Evolutionary conservation across 2,888 invertebrate species (phyloP).

Genomic region (Aphelenchoides bicaudatus): DNA sequence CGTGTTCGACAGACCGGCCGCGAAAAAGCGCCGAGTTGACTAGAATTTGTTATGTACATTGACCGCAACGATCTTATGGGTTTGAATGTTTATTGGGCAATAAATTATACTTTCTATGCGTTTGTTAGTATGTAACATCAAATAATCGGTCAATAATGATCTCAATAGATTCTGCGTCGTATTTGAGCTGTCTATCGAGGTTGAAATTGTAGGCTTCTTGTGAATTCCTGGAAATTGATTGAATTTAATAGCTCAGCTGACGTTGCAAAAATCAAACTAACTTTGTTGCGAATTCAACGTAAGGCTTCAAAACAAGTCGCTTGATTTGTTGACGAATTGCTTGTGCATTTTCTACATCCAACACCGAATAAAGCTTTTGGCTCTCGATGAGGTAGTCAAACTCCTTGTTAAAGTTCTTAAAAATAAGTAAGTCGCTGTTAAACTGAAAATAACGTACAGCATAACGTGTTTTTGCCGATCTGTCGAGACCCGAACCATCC

Average conservation of each 20-base stretch:
- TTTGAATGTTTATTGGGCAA: background rate
- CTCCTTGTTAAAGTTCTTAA: constrained; percentile 44
- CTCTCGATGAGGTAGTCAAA: constrained; percentile 47
- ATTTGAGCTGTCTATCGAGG: constrained; percentile 39
- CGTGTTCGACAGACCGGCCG: constrained; percentile 80
- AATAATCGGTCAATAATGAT: constrained; percentile 41
- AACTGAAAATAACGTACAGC: constrained; percentile 25
- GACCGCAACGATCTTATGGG: too few relatives aligned
- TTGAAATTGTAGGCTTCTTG: constrained; percentile 29
- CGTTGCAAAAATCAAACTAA: constrained; percentile 18
- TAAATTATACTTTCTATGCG: background rate
- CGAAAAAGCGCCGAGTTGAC: constrained; percentile 68
- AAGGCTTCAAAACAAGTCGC: constrained; percentile 36
- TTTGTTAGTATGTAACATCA: constrained; percentile 32
- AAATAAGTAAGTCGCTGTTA: constrained; percentile 7
- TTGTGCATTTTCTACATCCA: constrained; percentile 41
- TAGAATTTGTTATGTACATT: too few relatives aligned
- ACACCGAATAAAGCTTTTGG: constrained; percentile 51
- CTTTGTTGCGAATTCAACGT: constrained; percentile 35
- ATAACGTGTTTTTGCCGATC: constrained; percentile 31
- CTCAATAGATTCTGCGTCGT: constrained; percentile 41
- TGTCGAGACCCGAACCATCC: constrained; percentile 33
- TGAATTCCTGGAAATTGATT: constrained; percentile 24
- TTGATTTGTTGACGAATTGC: constrained; percentile 46
- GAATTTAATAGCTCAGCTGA: background rate